Base-by-base conservation (phyloP, 2,888 invertebrate genomes). In the Melieria picta region DNA sequence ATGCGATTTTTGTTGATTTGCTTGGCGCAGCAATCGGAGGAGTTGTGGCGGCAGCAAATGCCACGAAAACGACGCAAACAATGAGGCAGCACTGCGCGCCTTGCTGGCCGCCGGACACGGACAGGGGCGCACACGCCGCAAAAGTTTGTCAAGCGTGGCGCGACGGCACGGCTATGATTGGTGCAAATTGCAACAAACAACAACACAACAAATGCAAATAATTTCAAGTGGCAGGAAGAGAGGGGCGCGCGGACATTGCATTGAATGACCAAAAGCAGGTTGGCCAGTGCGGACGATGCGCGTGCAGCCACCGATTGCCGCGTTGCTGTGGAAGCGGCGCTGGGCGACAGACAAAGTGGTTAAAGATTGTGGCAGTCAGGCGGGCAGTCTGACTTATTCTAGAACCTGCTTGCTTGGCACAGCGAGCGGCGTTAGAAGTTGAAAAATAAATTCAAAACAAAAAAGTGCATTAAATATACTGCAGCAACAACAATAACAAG, bases 111-210 rank as follows among this genome's bases (percentile, higher is more conserved):
- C 61, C 9, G 13, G 62, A n/a, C 4, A n/a, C 9, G 30, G 16
- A 52, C n/a, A 46, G 10, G 3, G 46, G 46, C 42, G 47, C 56
- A 11, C 56, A 16, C 45, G 7, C 47, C 11, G 48, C 30, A 69
- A 64, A 55, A 50, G 46, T 62, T 65, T 70, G 64, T 62, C 62
- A 65, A 71, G 57, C 71, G 62, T 66, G 16, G 9, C 71, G 46
- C 60, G 55, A 57, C 52, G 47, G 6, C 45, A 30, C 52, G 13
- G 11, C 65, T 65, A 65, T 71, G 64, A 58, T 56, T 64, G 57
- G 56, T 63, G 45, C 58, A 64, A 69, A 69, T 69, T 58, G 64
- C 56, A 63, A 55, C 47, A 10, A 13, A 11, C 30, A 69, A 45
- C 10, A 11, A 56, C 43, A 58, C 13, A 58, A 58, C 13, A 42